Evolutionary conservation across 2,888 invertebrate species (phyloP).

Genomic region (Tachina fera): DNA sequence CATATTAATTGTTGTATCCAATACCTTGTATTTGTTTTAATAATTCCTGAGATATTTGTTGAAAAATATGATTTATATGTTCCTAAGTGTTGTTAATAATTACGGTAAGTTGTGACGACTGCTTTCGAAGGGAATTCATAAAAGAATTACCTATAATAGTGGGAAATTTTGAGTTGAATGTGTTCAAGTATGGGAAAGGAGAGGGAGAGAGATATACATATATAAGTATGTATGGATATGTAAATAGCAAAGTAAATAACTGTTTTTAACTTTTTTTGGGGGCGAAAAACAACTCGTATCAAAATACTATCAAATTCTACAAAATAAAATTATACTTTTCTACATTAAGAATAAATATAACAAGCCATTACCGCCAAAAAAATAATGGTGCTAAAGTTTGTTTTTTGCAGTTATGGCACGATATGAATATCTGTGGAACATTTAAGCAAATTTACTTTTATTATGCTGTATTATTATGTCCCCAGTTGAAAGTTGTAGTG

Average conservation of each 20-base stretch:
- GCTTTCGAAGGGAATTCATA: neutral
- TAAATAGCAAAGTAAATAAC: neutral
- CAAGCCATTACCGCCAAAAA: no score
- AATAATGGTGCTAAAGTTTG: no score
- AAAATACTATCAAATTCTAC: no score
- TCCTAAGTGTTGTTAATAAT: conserved; percentile 81
- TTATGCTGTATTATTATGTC: no score
- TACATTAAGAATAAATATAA: no score
- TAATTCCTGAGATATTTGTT: conserved; percentile 63
- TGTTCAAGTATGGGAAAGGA: neutral
- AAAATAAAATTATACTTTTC: no score
- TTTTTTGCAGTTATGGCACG: no score
- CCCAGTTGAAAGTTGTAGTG: no score
- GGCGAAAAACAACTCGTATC: neutral
- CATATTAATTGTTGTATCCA: conserved; percentile 10
- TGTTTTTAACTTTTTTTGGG: neutral
- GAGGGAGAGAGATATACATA: neutral
- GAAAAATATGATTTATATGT: conserved; percentile 81
- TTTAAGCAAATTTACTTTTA: no score
- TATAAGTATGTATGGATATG: no score
- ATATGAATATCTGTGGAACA: no score
- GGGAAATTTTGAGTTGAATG: conserved; percentile 28
- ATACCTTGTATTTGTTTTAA: conserved; percentile 48
- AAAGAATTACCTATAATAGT: conserved; percentile 9
- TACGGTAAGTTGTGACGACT: conserved; percentile 80